Conservation (phyloP, 2,888 invertebrate species). For the Vannuccia rotundouncinata region DNA sequence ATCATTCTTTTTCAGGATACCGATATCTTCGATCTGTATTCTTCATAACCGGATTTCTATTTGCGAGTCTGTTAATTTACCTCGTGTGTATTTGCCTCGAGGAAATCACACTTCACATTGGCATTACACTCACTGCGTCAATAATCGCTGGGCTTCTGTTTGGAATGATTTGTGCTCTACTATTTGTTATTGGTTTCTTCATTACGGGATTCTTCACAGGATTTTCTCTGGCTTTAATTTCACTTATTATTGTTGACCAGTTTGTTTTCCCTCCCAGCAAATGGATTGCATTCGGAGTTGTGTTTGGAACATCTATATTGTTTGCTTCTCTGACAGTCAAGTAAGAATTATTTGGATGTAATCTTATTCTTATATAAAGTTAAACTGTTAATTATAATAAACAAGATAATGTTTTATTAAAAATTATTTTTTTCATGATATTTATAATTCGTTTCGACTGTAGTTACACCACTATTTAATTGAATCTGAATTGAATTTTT, state of each 20-base stretch:
- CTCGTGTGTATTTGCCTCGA: slow-evolving; percentile 8
- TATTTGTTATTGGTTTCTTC: slow-evolving; percentile 14
- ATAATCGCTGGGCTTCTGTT: not conserved
- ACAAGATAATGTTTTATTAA: too few species aligned
- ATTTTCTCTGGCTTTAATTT: not conserved
- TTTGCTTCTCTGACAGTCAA: slow-evolving; percentile 1
- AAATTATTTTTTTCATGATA: too few species aligned
- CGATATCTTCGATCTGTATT: not conserved
- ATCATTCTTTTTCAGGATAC: slow-evolving; percentile 15
- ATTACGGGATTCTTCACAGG: slow-evolving; percentile 25
- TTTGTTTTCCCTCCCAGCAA: not conserved
- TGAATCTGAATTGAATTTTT: too few species aligned
- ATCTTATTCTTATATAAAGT: not conserved
- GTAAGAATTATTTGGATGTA: not conserved
- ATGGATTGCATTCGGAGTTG: slow-evolving; percentile 9
- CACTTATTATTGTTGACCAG: not conserved
- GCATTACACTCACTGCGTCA: not conserved
- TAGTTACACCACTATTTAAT: too few species aligned
- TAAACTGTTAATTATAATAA: too few species aligned
- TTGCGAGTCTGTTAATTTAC: slow-evolving; percentile 24
- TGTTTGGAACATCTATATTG: not conserved
- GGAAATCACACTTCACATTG: not conserved
- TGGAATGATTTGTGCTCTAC: not conserved
- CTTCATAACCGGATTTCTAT: slow-evolving; percentile 14
- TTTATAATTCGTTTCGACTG: too few species aligned